These are phyloP conservation scores for Amyelois transitella DNA, from an alignment of 1,140 invertebrate species.

Conservation along the genomic window DNA sequence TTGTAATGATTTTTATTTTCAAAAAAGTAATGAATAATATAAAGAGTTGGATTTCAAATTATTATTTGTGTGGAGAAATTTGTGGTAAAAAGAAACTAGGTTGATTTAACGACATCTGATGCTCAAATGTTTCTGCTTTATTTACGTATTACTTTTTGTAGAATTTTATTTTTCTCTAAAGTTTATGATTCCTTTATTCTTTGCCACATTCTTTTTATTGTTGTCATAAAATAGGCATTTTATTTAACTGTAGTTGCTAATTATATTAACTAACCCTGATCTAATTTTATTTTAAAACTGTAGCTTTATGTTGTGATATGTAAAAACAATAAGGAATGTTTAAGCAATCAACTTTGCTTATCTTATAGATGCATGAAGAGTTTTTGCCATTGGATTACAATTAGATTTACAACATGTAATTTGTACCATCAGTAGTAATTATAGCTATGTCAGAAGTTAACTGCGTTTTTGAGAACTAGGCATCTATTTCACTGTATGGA, in stretches of 20 bases:
- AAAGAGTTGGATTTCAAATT: slow-evolving; percentile 28
- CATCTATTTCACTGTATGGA: slow-evolving; percentile 9
- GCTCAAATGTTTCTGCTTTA: slow-evolving; percentile 54
- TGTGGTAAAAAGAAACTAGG: slow-evolving; percentile 29
- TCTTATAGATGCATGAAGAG: slow-evolving; percentile 40
- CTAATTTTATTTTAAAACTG: slow-evolving; percentile 22
- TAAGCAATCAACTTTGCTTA: slow-evolving; percentile 36
- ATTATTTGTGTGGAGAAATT: slow-evolving; percentile 43
- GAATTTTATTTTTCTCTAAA: slow-evolving; percentile 25
- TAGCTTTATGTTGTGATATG: slow-evolving; percentile 43
- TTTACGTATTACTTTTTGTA: slow-evolving; percentile 34
- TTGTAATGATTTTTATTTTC: too few species aligned
- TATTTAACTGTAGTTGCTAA: slow-evolving; percentile 50
- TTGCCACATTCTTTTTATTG: slow-evolving; percentile 46
- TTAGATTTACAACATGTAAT: not conserved
- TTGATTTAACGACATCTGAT: slow-evolving; percentile 39
- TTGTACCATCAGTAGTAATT: slow-evolving; percentile 5
- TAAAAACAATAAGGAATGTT: slow-evolving; percentile 21
- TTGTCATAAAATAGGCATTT: slow-evolving; percentile 44
- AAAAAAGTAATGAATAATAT: too few species aligned
- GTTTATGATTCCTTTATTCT: slow-evolving; percentile 47
- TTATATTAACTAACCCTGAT: slow-evolving; percentile 19
- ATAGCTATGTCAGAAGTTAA: slow-evolving; percentile 10
- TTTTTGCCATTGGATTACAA: slow-evolving; percentile 20
- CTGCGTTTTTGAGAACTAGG: not conserved